Percentiles rank a stretch among this genome's conserved stretches.
These are phyloP conservation scores for Eupithecia subfuscata DNA, from an alignment of 2,888 invertebrate species.

Conservation along the genomic window DNA sequence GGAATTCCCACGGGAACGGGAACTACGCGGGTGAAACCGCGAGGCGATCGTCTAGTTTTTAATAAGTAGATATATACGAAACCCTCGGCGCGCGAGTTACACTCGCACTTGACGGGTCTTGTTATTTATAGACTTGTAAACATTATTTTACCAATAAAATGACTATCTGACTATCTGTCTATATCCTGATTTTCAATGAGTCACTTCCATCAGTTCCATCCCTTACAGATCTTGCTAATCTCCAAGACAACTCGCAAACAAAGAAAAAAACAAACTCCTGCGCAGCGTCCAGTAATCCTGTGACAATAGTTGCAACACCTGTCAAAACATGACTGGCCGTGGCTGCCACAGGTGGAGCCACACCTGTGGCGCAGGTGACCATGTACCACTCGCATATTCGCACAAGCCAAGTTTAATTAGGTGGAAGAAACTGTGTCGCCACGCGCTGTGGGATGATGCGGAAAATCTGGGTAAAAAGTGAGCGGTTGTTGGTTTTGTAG, in stretches of 20 bases:
- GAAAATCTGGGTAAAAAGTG: background rate
- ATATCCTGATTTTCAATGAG: background rate
- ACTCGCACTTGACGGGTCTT: no score
- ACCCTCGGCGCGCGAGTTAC: no score
- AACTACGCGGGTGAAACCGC: no score
- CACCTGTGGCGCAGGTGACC: conserved; percentile 60
- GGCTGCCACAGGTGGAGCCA: conserved; percentile 65
- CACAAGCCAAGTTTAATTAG: conserved; percentile 16
- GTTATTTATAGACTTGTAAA: no score
- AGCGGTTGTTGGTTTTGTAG: background rate
- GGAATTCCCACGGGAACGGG: no score
- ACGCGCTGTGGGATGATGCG: background rate
- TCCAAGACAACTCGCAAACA: conserved; percentile 35
- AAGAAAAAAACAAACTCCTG: conserved; percentile 34
- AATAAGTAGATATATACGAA: no score
- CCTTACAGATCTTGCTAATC: background rate
- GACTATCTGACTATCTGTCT: no score
- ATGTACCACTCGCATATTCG: conserved; percentile 32
- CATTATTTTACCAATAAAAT: no score
- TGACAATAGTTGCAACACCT: conserved; percentile 69
- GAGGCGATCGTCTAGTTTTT: no score
- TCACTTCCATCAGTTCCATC: background rate
- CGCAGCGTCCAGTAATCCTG: conserved; percentile 49
- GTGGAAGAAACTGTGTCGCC: conserved; percentile 14
- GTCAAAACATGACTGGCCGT: conserved; percentile 71